These are phyloP conservation scores for Pitta sordida DNA, from an alignment of 2,113 vertebrate species.

Conservation along the genomic window DNA sequence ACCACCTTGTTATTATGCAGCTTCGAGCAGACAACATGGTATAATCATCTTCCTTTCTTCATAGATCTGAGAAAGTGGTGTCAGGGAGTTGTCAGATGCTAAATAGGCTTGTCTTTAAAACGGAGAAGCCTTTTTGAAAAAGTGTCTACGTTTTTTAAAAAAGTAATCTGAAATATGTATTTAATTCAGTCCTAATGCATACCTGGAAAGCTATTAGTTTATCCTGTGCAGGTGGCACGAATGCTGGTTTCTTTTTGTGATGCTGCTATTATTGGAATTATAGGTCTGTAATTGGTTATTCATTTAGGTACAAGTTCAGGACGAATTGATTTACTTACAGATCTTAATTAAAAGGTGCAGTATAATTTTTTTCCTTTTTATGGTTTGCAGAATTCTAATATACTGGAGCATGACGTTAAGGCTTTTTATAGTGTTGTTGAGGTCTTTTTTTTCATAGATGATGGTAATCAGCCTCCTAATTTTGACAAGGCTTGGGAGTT, in stretches of 20 bases:
- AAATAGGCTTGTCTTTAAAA: not conserved
- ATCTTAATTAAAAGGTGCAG: slow-evolving; percentile 62
- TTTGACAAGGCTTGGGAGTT: not conserved
- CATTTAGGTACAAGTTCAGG: slow-evolving; percentile 57
- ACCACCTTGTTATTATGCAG: not conserved
- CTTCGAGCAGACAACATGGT: not conserved
- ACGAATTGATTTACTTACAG: slow-evolving; percentile 57
- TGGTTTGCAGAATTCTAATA: slow-evolving; percentile 49
- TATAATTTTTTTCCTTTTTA: slow-evolving; percentile 52
- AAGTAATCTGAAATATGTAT: not conserved
- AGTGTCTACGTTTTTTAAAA: not conserved
- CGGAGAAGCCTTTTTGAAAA: not conserved
- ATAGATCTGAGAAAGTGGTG: not conserved
- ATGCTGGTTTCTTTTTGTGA: slow-evolving; percentile 21
- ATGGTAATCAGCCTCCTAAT: not conserved
- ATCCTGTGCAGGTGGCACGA: slow-evolving; percentile 15
- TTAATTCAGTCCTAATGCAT: not conserved
- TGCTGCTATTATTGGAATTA: slow-evolving; percentile 50
- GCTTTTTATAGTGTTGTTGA: slow-evolving; percentile 18
- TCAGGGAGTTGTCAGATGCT: not conserved
- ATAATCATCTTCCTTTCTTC: not conserved
- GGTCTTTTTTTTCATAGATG: not conserved
- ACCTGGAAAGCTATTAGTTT: not conserved
- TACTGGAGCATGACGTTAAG: slow-evolving; percentile 32
- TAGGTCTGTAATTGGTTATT: slow-evolving; percentile 61